A percentile compares a stretch with the other conserved stretches of the same genome.
Evolutionary conservation across 2,888 invertebrate species (phyloP).

Genomic region (Apocheima hispidaria): DNA sequence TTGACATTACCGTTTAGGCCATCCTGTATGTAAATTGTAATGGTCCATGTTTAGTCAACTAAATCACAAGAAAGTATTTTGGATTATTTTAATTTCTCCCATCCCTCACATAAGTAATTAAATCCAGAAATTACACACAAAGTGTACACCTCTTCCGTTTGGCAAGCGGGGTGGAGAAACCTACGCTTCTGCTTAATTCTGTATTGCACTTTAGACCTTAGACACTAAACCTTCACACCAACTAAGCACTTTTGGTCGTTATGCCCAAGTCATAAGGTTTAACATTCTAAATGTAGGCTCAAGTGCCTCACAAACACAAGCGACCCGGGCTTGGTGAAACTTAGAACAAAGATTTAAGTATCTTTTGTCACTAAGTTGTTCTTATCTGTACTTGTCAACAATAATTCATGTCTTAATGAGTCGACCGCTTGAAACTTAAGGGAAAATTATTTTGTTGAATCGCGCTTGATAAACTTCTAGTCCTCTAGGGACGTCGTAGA

Average conservation of each 20-base stretch:
- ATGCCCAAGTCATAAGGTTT: not conserved
- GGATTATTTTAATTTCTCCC: too few species aligned
- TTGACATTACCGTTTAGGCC: too few species aligned
- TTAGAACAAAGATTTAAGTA: constrained; percentile 14
- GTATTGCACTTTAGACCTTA: not conserved
- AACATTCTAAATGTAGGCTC: constrained; percentile 3
- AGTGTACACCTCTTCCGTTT: too few species aligned
- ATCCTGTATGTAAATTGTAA: too few species aligned
- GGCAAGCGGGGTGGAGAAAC: too few species aligned
- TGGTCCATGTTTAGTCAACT: too few species aligned
- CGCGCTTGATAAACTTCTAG: constrained; percentile 15
- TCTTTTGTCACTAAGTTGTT: constrained; percentile 19
- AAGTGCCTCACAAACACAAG: not conserved
- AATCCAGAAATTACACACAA: too few species aligned
- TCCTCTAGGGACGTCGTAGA: constrained; percentile 2
- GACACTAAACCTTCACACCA: constrained; percentile 1
- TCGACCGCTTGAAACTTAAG: constrained; percentile 5
- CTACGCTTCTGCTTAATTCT: too few species aligned
- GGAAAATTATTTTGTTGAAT: constrained; percentile 13
- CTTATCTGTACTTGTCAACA: constrained; percentile 27
- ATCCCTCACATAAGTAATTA: too few species aligned
- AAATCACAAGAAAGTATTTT: too few species aligned
- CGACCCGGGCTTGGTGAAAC: not conserved
- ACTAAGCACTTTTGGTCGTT: constrained; percentile 5
- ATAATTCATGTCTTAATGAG: constrained; percentile 21